Evolutionary conservation across 2,888 invertebrate genomes (phyloP), one percentile per base, ranked within the genome.

Genomic region (Callosobruchus maculatus): DNA sequence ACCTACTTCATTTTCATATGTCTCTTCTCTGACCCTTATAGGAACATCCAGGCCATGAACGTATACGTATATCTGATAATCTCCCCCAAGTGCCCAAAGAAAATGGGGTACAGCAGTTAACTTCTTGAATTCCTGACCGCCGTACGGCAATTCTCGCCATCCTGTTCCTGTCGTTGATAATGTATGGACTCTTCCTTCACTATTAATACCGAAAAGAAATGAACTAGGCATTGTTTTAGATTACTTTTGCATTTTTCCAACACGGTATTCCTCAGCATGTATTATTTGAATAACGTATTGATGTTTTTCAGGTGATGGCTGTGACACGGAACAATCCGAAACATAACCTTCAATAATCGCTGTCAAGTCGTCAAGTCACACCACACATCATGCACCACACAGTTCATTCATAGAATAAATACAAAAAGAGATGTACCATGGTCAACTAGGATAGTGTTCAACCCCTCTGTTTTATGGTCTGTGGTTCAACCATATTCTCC

Each of bases 51-150:
- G 88, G 0, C 95, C 94, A 84, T 96, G 95, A 5, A 97, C 96
- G 84, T 95, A 96, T 0, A 97, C 93, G 85, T 97, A 97, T 72
- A 97, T 93, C 88, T 97, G 97, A 77, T 97, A 92, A 85, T 97
- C 97, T 13, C 96, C 95, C 67, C 97, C 97, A 74, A 97, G 93
- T 0, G 97, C 97, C 97, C 97, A 98, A 83, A 97, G 89, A 83
- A 94, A 94, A 87, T 95, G 93, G 20, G 94, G 93, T 0, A 95
- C 92, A 2, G 96, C 93, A 1, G 96, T 94, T 72, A 97, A 88
- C 83, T 95, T 94, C 87, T 97, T 97, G 84, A 97, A 95, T 83
- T 96, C 96, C 78, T 96, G 90, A 0, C 96, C 95, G 22, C 93
- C 89, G 84, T 96, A 96, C 84, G 93, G 92, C 84, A 96, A 92